Base-by-base conservation (phyloP, 1,140 invertebrate species). In the Diorhabda sublineata region DNA sequence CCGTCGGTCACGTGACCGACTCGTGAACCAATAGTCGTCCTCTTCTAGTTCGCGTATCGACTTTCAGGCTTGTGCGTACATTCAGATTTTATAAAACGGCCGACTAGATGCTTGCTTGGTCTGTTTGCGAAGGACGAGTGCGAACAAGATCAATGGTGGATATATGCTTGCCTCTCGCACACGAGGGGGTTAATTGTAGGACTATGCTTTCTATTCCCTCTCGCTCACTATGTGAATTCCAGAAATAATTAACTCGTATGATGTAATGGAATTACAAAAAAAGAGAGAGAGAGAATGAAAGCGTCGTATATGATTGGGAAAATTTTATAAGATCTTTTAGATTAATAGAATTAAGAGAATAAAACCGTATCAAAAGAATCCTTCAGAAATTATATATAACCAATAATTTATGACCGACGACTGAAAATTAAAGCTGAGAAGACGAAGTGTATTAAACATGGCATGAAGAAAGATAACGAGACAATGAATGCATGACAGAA, bases 61-160 rank as follows among this genome's bases (percentile, higher is more conserved):
- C 59, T 68, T 68, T 68, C 64, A 59, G 59, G 65, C 59, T 45
- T 42, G 58, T 67, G 65, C 45, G 65, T 57, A 42, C 9, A 44
- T 67, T 61, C 26, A 57, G 59, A 59, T 67, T 67, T 67, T 59
- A 52, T 52, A 67, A 67, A 67, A 59, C 58, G 45, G 56, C 57
- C 65, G 56, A 67, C 65, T 52, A 58, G 64, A 67, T 67, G 65
- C 65, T 61, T 67, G 65, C 65, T 61, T 42, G 65, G 26, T 43
- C 43, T 58, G 56, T 67, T 67, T 67, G 56, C 65, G 56, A 64
- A 64, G 63, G 61, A 62, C 61, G 42, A n/a, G 57, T 65, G 45
- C 64, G 64, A 42, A 65, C 64, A 65, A 65, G 57, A 56, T 65
- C 64, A 58, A 65, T 62, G 61, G 42, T 45, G 8, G 43, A 45